phyloP scores from a whole-genome alignment of 2,888 invertebrate species.

The Pachliopta kotzebuea region DNA sequence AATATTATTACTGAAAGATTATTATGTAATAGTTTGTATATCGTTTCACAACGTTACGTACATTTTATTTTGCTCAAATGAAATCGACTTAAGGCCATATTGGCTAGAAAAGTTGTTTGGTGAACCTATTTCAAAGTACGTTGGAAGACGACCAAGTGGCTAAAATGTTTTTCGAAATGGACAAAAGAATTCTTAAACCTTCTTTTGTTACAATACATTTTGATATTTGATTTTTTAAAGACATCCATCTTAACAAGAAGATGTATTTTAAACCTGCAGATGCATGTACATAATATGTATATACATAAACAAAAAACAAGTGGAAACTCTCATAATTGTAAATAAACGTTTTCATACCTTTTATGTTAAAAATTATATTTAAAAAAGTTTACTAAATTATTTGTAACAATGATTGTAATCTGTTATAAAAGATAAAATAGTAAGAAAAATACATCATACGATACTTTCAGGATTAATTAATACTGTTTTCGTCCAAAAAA shows the following conservation, averaged over 20 bases:
- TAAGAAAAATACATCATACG: too few species aligned
- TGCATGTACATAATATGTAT: too few species aligned
- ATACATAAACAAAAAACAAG: too few species aligned
- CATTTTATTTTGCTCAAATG: background rate
- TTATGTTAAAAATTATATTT: too few species aligned
- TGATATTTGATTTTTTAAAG: background rate
- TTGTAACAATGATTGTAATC: too few species aligned
- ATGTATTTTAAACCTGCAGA: too few species aligned
- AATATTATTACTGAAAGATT: background rate
- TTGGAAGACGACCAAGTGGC: constrained; percentile 11
- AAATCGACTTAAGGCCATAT: background rate
- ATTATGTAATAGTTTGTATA: background rate
- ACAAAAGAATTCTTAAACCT: background rate
- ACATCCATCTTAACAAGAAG: background rate
- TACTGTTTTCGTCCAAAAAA: too few species aligned
- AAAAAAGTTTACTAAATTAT: too few species aligned
- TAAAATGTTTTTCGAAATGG: constrained; percentile 4
- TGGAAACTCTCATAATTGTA: too few species aligned
- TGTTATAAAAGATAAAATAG: too few species aligned
- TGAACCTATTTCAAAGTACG: constrained; percentile 14
- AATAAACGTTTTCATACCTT: too few species aligned
- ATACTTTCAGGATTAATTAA: too few species aligned
- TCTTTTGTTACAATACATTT: background rate
- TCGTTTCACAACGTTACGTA: background rate
- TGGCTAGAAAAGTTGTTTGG: constrained; percentile 8